Percentiles rank a stretch among this genome's conserved stretches.
These are phyloP conservation scores for Chaetodon trifasciatus DNA, from an alignment of 2,797 vertebrate species.

Conservation along the genomic window DNA sequence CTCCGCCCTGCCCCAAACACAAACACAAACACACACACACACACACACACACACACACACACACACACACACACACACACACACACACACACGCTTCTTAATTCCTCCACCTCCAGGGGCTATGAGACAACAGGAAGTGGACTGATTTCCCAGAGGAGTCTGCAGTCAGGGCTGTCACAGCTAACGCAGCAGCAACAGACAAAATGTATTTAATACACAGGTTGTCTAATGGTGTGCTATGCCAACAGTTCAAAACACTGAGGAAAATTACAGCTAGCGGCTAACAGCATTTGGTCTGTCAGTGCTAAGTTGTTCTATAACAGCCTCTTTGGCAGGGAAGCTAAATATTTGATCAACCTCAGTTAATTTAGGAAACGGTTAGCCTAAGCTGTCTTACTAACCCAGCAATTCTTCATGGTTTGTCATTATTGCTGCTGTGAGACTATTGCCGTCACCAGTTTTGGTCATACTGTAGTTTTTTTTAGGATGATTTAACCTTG, in stretches of 20 bases:
- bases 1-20: constrained; percentile 12
- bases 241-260: constrained; percentile 53
- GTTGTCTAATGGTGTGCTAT: constrained; percentile 43
- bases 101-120: constrained; percentile 65
- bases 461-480: fast-evolving
- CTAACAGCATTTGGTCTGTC: constrained; percentile 19
- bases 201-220: constrained; percentile 62
- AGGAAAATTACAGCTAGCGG: constrained; percentile 34
- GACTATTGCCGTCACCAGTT: background rate
- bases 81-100: constrained; percentile 34
- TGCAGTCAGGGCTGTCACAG: constrained; percentile 70
- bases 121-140: constrained; percentile 74
- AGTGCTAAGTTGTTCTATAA: constrained; percentile 17
- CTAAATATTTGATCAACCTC: constrained; percentile 64
- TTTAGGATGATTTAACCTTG: background rate
- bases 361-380: constrained; percentile 50
- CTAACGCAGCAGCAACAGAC: constrained; percentile 64
- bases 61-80: constrained; percentile 6
- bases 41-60: constrained; percentile 17
- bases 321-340: constrained; percentile 31
- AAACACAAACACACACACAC: constrained; percentile 22
- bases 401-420: background rate
- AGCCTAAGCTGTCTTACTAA: constrained; percentile 26
- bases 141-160: constrained; percentile 80
- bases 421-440: background rate